A percentile compares a stretch with the other conserved stretches of the same genome.
Conservation (phyloP, 1,140 invertebrate genomes). For the Ips nitidus region DNA sequence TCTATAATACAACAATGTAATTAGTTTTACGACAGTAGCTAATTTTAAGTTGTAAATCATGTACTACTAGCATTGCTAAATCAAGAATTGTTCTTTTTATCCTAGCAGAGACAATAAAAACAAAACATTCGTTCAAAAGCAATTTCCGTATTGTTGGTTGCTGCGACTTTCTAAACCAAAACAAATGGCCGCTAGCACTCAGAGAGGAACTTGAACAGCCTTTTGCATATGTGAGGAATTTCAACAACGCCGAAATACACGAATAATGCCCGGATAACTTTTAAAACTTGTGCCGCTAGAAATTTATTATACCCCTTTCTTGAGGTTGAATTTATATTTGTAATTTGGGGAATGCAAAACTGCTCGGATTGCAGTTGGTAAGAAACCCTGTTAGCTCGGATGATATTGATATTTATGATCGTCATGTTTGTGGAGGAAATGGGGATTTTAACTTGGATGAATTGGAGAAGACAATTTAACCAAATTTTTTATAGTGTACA, state of each 20-base stretch:
- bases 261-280: constrained; percentile 34
- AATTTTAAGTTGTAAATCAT: too few relatives aligned
- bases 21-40: too few relatives aligned
- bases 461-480: too few relatives aligned
- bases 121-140: too few relatives aligned
- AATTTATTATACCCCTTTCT: constrained; percentile 17
- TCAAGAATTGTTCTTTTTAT: too few relatives aligned
- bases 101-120: too few relatives aligned
- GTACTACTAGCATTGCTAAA: too few relatives aligned
- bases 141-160: not conserved
- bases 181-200: constrained; percentile 14
- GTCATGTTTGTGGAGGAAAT: too few relatives aligned
- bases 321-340: constrained; percentile 23
- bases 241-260: constrained; percentile 29
- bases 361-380: not conserved
- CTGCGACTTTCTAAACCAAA: constrained; percentile 21
- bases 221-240: constrained; percentile 36
- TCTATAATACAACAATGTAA: too few relatives aligned
- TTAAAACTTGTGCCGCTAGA: constrained; percentile 16
- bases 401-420: too few relatives aligned
- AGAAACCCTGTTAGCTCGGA: not conserved
- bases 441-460: too few relatives aligned
- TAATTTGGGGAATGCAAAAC: constrained; percentile 15
- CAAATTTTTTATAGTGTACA: too few relatives aligned
- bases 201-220: constrained; percentile 16